A percentile compares a stretch with the other conserved stretches of the same genome.
Conservation (phyloP, 2,888 invertebrate genomes). For the Ornithoptera priamus region DNA sequence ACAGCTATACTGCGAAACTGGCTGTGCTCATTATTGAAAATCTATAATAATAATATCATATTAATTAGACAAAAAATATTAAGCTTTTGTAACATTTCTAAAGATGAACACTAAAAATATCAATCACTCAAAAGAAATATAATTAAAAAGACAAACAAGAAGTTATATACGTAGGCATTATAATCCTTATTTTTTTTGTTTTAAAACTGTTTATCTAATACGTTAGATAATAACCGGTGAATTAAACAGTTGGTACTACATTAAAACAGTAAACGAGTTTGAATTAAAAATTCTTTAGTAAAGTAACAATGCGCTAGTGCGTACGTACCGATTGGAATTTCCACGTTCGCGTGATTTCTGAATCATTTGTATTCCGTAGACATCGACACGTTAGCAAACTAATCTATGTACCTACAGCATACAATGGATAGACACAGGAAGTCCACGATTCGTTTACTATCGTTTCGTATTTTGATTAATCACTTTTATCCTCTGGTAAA, state of each 20-base stretch:
- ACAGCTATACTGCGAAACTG: no score
- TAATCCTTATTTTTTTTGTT: no score
- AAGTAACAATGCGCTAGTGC: conserved; percentile 38
- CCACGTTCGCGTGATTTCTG: conserved; percentile 68
- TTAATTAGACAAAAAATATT: no score
- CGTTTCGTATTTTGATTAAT: conserved; percentile 35
- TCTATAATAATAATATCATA: no score
- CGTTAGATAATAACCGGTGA: no score
- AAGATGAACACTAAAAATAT: no score
- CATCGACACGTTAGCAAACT: conserved; percentile 50
- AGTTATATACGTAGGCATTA: no score
- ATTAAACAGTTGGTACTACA: not conserved
- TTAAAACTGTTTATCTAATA: no score
- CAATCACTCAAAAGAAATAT: no score
- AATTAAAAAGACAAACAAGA: no score
- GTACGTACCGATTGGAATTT: conserved; percentile 64
- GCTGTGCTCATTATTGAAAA: no score
- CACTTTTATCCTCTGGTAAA: not conserved
- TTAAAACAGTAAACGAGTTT: not conserved
- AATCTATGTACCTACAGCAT: conserved; percentile 46
- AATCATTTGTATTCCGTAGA: conserved; percentile 70
- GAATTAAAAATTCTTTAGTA: not conserved
- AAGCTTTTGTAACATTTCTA: no score
- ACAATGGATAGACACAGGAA: conserved; percentile 53
- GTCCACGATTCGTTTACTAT: conserved; percentile 45